Conservation (phyloP, 2,113 vertebrate species). For the Narcine bancroftii region DNA sequence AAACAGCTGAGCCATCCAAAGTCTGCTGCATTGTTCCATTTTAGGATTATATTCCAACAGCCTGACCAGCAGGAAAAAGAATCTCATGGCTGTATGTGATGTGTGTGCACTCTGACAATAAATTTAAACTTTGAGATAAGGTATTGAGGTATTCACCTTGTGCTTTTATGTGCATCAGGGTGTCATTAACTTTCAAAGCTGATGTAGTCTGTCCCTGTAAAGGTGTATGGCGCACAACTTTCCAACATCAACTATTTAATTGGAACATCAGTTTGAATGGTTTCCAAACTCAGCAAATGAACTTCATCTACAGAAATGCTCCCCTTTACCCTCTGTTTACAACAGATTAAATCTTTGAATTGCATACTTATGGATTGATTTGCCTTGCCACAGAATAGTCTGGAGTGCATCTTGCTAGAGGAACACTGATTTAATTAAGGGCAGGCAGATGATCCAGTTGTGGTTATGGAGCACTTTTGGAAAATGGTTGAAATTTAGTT, state of each 20-base stretch:
- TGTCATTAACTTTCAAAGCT: background rate
- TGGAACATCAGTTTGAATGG: background rate
- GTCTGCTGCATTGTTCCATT: background rate
- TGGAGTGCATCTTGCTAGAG: background rate
- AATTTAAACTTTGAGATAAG: too few relatives aligned
- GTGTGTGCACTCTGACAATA: too few relatives aligned
- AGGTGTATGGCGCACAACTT: background rate
- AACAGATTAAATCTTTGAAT: background rate
- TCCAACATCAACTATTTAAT: background rate
- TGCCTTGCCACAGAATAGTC: background rate
- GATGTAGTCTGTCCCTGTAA: background rate
- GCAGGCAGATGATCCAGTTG: background rate
- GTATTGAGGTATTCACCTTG: background rate
- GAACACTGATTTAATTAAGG: too few relatives aligned
- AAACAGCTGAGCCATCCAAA: background rate
- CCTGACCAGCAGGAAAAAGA: too few relatives aligned
- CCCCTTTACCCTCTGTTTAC: background rate
- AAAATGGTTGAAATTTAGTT: background rate
- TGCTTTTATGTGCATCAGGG: background rate
- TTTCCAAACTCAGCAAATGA: slow-evolving; percentile 10
- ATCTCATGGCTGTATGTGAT: too few relatives aligned
- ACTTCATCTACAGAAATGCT: background rate
- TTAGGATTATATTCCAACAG: too few relatives aligned
- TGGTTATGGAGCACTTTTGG: background rate
- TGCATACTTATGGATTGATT: background rate